phyloP scores from a whole-genome alignment of 2,113 vertebrate species.

The Notothenia rossii region DNA sequence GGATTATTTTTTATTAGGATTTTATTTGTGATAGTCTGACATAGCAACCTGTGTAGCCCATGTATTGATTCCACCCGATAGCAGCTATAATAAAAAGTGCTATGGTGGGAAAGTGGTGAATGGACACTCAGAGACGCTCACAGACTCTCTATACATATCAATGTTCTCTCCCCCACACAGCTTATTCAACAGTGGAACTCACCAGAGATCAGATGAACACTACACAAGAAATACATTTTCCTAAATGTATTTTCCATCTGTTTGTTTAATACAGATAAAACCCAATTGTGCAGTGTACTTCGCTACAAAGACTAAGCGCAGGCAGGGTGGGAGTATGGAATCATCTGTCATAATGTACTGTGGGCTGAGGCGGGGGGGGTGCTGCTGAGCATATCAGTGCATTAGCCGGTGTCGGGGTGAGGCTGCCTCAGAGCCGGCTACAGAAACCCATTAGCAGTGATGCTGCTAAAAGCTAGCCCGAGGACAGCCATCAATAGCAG shows the following conservation, averaged over 20 bases:
- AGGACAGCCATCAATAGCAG: constrained; percentile 40
- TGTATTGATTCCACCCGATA: too few species aligned
- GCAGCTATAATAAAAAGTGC: too few species aligned
- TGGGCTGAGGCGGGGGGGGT: constrained; percentile 36
- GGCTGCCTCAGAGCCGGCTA: constrained; percentile 27
- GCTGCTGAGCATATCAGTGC: constrained; percentile 28
- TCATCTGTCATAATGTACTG: constrained; percentile 39
- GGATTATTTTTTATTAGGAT: too few species aligned
- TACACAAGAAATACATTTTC: neutral
- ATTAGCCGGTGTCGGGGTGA: constrained; percentile 49
- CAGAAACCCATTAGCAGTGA: constrained; percentile 56
- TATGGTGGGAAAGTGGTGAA: too few species aligned
- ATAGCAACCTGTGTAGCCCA: too few species aligned
- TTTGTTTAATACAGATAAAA: neutral
- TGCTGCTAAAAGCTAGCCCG: constrained; percentile 37
- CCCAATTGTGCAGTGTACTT: neutral
- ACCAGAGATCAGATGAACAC: too few species aligned
- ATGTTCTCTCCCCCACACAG: too few species aligned
- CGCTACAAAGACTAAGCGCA: neutral
- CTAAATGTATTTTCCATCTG: too few species aligned
- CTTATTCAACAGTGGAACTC: too few species aligned
- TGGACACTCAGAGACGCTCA: too few species aligned
- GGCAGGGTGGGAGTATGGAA: neutral
- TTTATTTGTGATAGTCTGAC: too few species aligned
- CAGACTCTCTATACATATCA: too few species aligned